Evolutionary conservation across 2,888 invertebrate genomes (phyloP).

Genomic region (Therioaphis trifolii): DNA sequence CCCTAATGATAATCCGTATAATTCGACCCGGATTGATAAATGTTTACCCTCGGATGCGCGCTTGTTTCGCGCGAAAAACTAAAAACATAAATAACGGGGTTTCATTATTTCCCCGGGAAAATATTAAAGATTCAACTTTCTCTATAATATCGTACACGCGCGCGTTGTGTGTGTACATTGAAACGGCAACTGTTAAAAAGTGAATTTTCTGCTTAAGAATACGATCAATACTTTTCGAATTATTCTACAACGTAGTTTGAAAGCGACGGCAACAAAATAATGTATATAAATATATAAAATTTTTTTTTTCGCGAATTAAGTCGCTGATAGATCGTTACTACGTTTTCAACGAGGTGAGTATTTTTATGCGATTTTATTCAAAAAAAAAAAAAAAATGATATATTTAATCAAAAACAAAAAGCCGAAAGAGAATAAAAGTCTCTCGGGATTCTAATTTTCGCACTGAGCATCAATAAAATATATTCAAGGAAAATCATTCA

Average conservation of each 20-base stretch:
- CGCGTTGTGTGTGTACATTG: too few species aligned
- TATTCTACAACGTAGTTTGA: not conserved
- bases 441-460: slow-evolving; percentile 35
- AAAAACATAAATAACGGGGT: too few species aligned
- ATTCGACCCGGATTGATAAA: not conserved
- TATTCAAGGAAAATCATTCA: slow-evolving; percentile 33
- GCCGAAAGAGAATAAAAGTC: slow-evolving; percentile 13
- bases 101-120: too few species aligned
- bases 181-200: not conserved
- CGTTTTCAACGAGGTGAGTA: not conserved
- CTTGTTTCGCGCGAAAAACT: too few species aligned
- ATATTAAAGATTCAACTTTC: too few species aligned
- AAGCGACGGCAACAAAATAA: not conserved
- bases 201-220: not conserved
- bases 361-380: slow-evolving; percentile 16
- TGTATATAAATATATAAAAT: not conserved
- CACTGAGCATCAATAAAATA: slow-evolving; percentile 13
- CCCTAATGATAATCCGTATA: not conserved
- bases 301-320: not conserved
- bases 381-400: not conserved
- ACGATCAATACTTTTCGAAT: not conserved
- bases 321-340: not conserved
- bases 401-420: slow-evolving; percentile 20
- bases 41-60: not conserved
- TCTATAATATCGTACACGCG: too few species aligned